phyloP scores from a whole-genome alignment of 2,888 invertebrate species.

The Cremastobaeus sp. region DNA sequence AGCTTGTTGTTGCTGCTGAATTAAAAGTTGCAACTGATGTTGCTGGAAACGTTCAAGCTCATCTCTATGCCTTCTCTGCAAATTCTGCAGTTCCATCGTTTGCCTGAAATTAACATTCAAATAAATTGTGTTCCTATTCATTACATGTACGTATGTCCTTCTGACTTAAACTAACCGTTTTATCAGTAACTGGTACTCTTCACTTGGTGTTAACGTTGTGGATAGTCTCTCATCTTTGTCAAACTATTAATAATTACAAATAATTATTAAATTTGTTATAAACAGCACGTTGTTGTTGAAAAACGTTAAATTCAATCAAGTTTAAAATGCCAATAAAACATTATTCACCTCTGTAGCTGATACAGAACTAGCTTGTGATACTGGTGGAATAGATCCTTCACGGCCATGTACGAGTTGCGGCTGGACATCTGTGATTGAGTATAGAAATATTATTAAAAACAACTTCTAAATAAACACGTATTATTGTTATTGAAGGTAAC shows the following conservation, averaged over 20 bases:
- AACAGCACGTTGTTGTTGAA: not conserved
- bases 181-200: slow-evolving; percentile 76
- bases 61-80: slow-evolving; percentile 78
- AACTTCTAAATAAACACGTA: too few species aligned
- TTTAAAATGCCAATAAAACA: not conserved
- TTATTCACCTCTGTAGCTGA: slow-evolving; percentile 68
- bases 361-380: slow-evolving; percentile 62
- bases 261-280: too few species aligned
- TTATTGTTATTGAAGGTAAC: too few species aligned
- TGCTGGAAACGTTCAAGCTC: slow-evolving; percentile 76
- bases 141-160: too few species aligned
- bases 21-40: slow-evolving; percentile 74
- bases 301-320: not conserved
- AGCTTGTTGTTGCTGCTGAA: slow-evolving; percentile 76
- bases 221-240: slow-evolving; percentile 74
- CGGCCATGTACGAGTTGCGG: slow-evolving; percentile 70
- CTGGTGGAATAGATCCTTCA: slow-evolving; percentile 73
- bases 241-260: slow-evolving; percentile 61
- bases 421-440: too few species aligned
- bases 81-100: slow-evolving; percentile 78
- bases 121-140: too few species aligned
- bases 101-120: slow-evolving; percentile 69
- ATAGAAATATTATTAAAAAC: too few species aligned
- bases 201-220: slow-evolving; percentile 74
- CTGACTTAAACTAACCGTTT: slow-evolving; percentile 73